Percentiles rank a stretch among this genome's conserved stretches.
Conservation (phyloP, 1,140 invertebrate genomes). For the Yoshiicerus persimilis region DNA sequence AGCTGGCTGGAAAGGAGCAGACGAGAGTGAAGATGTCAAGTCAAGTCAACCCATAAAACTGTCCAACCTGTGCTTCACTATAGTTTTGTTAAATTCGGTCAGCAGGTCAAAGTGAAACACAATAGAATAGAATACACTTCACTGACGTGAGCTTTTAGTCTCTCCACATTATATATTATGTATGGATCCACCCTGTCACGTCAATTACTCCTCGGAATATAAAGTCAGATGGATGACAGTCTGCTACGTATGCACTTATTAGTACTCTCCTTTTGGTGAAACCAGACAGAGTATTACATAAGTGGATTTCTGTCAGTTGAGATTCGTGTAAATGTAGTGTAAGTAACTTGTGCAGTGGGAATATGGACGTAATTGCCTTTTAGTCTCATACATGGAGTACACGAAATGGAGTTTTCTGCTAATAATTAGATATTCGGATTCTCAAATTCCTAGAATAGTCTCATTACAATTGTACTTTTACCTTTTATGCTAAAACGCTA, state of each 20-base stretch:
- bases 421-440: not conserved
- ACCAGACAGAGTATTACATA: not conserved
- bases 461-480: not conserved
- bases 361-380: not conserved
- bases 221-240: not conserved
- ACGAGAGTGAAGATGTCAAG: not conserved
- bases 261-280: not conserved
- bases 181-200: not conserved
- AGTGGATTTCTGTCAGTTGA: not conserved
- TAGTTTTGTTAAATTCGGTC: not conserved
- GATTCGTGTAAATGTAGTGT: not conserved
- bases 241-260: not conserved
- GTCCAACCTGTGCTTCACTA: not conserved
- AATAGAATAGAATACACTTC: not conserved
- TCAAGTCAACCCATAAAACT: conserved; percentile 1
- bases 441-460: not conserved
- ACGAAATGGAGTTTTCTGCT: not conserved
- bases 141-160: not conserved
- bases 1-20: not conserved
- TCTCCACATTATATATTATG: not conserved
- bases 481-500: too few species aligned
- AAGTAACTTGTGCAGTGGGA: not conserved
- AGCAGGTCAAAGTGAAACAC: not conserved
- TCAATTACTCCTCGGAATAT: not conserved
- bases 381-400: not conserved